Evolutionary conservation across 2,113 vertebrate genomes (phyloP).

Genomic region (Eleginops maclovinus): DNA sequence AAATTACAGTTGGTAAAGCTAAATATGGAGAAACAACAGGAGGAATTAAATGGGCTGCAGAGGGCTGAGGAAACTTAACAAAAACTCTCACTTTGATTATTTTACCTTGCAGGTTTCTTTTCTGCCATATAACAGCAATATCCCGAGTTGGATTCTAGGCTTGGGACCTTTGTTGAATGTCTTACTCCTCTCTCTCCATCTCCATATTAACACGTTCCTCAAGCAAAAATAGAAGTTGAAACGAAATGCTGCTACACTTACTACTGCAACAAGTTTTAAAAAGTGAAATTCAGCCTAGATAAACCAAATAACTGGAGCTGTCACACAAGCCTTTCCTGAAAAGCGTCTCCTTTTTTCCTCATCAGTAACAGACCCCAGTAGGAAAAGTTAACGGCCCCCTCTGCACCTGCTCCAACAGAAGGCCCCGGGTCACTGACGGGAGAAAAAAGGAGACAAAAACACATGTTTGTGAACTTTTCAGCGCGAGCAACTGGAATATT

Average conservation of each 20-base stretch:
- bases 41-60: background rate
- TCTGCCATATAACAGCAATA: background rate
- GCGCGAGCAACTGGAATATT: constrained; percentile 58
- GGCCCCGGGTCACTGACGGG: constrained; percentile 65
- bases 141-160: no score
- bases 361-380: constrained; percentile 42
- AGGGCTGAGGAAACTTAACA: constrained; percentile 15
- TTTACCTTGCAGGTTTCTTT: background rate
- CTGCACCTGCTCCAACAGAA: constrained; percentile 65
- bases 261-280: constrained; percentile 39
- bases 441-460: constrained; percentile 57
- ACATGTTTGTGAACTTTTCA: constrained; percentile 65
- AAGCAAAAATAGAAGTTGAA: no score
- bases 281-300: constrained; percentile 46
- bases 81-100: background rate
- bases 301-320: constrained; percentile 38
- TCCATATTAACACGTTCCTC: no score
- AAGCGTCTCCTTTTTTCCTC: constrained; percentile 36
- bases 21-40: constrained; percentile 5
- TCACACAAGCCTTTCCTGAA: constrained; percentile 39
- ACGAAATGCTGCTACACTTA: constrained; percentile 24
- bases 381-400: constrained; percentile 52
- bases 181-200: no score
- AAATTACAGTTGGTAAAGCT: background rate
- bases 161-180: no score